Conservation (phyloP, 2,888 invertebrate genomes). For the Prenolepis imparis region DNA sequence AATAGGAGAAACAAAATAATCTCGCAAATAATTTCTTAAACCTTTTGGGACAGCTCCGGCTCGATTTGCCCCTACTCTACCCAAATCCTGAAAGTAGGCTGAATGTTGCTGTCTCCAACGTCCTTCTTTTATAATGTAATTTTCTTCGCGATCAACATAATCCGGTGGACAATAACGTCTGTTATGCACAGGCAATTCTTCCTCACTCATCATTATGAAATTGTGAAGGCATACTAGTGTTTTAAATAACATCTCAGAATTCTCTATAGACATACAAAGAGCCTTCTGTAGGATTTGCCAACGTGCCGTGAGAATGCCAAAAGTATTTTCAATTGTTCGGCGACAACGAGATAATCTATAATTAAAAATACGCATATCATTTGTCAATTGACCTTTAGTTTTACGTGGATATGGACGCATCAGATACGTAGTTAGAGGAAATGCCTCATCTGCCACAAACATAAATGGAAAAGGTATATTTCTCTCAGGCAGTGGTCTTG, state of each 20-base stretch:
- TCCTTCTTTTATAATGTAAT: not conserved
- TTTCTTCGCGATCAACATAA: not conserved
- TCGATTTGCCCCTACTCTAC: not conserved
- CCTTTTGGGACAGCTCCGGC: not conserved
- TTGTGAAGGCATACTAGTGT: not conserved
- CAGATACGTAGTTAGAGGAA: not conserved
- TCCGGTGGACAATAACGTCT: not conserved
- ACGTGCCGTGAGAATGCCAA: not conserved
- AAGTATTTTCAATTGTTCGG: not conserved
- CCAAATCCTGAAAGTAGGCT: not conserved
- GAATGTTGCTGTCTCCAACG: conserved; percentile 13
- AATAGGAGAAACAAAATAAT: conserved; percentile 4
- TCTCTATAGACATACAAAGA: not conserved
- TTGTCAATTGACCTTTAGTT: not conserved
- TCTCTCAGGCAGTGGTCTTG: not conserved
- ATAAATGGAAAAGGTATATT: not conserved
- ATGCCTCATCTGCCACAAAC: conserved; percentile 12
- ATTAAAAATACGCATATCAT: not conserved
- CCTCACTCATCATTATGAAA: conserved; percentile 2
- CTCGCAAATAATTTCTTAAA: not conserved
- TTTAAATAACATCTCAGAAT: not conserved
- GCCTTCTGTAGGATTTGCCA: not conserved
- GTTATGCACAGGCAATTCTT: not conserved
- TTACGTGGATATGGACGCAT: not conserved
- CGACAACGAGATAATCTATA: not conserved